Base-by-base conservation (phyloP, 2,888 invertebrate genomes). In the Nephrotoma flavescens region DNA sequence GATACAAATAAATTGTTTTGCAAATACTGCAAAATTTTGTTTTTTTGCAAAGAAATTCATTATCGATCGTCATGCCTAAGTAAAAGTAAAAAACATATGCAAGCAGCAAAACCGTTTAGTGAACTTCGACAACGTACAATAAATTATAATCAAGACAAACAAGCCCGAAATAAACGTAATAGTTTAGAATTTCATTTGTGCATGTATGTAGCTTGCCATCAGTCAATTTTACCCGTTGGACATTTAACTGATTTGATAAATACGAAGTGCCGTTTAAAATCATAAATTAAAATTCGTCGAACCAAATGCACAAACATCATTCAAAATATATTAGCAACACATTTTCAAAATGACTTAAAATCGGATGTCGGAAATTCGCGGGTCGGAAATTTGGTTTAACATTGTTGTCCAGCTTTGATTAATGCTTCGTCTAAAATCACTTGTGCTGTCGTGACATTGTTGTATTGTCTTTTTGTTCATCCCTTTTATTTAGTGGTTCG, bases 261-360 rank as follows among this genome's bases (percentile, higher is more conserved):
- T 45, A 15, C 86, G 11, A 15, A 86, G 15, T 86, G 86, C 47
- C 47, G 12, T 12, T 47, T 47, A 47, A 47, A 47, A 47, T 9
- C 12, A 12, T 1, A 47, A 47, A 47, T 47, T 47, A 87, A 87
- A 87, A 6, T 87, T n/a, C 87, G 87, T 41, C 41, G 85, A 47
- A 87, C 87, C 11, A 87, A 87, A 84, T 87, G 87, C 41, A 85
- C 87, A 3, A 45, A 47, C 7, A 83, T 84, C 7, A 86, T 87
- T n/a, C 85, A 86, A n/a, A 57, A 86, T 41, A 42, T 86, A 47
- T 86, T 86, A 19, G 86, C 45, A 57, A 86, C 45, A 15, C 52
- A 83, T 84, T 87, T 87, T 57, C 83, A 44, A 47, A 12, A 86
- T 41, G 41, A 52, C 15, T 15, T 83, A 57, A 45, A 52, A 6